phyloP scores from a whole-genome alignment of 2,888 invertebrate genomes.

The Rugalucina vietnamica region DNA sequence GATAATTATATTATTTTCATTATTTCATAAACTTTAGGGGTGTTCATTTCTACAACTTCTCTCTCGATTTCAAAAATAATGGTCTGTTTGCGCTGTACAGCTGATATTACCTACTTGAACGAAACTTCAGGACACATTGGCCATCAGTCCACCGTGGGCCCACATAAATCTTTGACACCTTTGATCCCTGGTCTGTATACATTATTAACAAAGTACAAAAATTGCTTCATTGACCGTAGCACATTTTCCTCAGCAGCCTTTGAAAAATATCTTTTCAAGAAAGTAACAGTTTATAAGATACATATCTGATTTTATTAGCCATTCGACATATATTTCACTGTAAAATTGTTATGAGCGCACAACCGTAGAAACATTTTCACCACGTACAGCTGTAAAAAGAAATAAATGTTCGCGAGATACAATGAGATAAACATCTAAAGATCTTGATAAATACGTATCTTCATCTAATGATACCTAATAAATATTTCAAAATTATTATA shows the following conservation, averaged over 20 bases:
- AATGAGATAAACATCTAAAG: slow-evolving; percentile 29
- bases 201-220: neutral
- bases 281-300: slow-evolving; percentile 59
- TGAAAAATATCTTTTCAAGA: slow-evolving; percentile 19
- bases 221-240: slow-evolving; percentile 5
- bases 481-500: slow-evolving; percentile 4
- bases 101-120: too few species aligned
- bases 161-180: neutral
- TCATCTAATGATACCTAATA: slow-evolving; percentile 8
- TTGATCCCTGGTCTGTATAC: neutral
- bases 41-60: too few species aligned
- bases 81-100: too few species aligned
- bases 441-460: slow-evolving; percentile 9
- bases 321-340: slow-evolving; percentile 1
- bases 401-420: slow-evolving; percentile 29
- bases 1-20: too few species aligned
- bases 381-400: slow-evolving; percentile 2
- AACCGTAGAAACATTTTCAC: neutral
- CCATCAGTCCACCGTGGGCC: too few species aligned
- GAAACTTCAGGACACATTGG: too few species aligned
- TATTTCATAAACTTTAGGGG: too few species aligned
- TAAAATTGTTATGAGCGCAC: neutral
- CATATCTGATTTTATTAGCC: slow-evolving; percentile 48
- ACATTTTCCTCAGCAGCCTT: neutral
- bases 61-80: too few species aligned